These are phyloP conservation scores for Mystacornis crossleyi DNA, from an alignment of 2,113 vertebrate species.

Conservation along the genomic window DNA sequence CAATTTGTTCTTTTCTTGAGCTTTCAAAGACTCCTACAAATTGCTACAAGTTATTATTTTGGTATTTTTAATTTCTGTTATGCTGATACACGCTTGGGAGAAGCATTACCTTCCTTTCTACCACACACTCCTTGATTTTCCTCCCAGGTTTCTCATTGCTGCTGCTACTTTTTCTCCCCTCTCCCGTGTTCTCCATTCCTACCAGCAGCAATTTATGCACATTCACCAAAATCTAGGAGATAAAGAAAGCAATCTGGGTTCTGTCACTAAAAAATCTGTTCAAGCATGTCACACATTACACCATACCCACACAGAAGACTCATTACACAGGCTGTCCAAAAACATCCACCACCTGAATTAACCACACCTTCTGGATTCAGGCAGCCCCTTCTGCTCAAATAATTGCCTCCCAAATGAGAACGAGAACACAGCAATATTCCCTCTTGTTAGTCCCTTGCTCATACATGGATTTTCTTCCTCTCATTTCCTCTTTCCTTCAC, in stretches of 20 bases:
- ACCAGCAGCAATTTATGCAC: background rate
- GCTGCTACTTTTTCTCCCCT: background rate
- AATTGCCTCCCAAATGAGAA: background rate
- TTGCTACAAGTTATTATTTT: background rate
- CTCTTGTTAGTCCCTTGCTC: background rate
- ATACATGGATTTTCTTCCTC: background rate
- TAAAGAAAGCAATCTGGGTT: background rate
- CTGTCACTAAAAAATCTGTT: background rate
- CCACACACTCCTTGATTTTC: background rate
- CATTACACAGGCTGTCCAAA: background rate
- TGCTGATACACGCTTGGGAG: background rate
- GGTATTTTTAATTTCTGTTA: background rate
- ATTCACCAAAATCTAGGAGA: background rate
- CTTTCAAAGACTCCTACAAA: background rate
- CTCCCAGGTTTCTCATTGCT: background rate
- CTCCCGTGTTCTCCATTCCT: background rate
- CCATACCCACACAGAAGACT: background rate
- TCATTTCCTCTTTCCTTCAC: background rate
- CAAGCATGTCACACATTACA: background rate
- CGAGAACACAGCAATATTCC: background rate
- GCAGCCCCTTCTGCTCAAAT: background rate
- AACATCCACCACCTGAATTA: background rate
- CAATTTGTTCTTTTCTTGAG: background rate
- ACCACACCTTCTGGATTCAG: background rate
- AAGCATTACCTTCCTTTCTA: background rate